Evolutionary conservation across 1,140 invertebrate species (phyloP), one percentile per base, ranked within the genome.

Genomic region (Lordiphosa clarofinis): DNA sequence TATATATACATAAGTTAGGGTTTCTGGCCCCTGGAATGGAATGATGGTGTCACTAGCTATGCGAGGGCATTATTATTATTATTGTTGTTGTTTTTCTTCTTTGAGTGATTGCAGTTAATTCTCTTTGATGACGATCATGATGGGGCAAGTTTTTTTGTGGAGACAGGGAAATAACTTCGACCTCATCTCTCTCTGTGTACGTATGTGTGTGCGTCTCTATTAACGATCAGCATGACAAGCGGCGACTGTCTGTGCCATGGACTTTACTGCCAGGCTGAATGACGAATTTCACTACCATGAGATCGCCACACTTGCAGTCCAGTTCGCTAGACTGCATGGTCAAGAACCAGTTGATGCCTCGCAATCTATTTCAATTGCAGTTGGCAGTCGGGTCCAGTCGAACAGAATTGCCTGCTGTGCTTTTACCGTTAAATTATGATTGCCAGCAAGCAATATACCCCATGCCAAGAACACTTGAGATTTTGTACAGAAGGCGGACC

Each of bases 1-100:
- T 46, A 62, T 54, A 71, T 49, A 39, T 28, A 63, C 54, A 61
- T 56, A 53, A 50, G 36, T 33, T 39, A 42, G 13, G 31, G 43
- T 33, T 46, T 24, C 28, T 10, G 43, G 5, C 28, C 28, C 0
- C 28, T 31, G 28, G 13, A 19, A 12, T 21, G 12, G 13, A 15
- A 40, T 44, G 39, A 61, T 47, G 42, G 52, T 56, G 42, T 28
- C 43, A 46, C 43, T 46, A 19, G 24, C 11, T 46, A 9, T 11
- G n/a, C 19, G 31, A 46, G 24, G 24, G 24, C 4, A 46, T 46
- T 46, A 46, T 46, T 46, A 46, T 44, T 57, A 15, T 50, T 57
- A 28, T 38, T 13, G 13, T 4, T 35, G 38, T 50, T 57, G 24
- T 4, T 35, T 31, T 50, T 57, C 48, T 44, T 37, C 31, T 19